Percentiles rank a stretch among this genome's conserved stretches.
Conservation (phyloP, 2,888 invertebrate species). For the Orthosia incerta region DNA sequence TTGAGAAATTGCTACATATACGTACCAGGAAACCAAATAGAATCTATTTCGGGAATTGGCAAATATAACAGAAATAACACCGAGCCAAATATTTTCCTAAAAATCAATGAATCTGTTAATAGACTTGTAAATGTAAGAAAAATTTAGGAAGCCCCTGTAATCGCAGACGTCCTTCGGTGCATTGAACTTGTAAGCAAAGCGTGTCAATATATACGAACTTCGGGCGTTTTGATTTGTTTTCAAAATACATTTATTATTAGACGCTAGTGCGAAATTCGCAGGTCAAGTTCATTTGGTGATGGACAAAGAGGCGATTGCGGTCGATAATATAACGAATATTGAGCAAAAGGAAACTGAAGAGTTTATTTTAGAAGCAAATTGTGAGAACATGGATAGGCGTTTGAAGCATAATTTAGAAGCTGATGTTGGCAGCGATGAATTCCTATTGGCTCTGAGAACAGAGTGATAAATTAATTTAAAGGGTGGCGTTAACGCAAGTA, state of each 20-base stretch:
- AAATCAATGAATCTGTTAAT: conserved; percentile 41
- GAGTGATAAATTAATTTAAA: conserved; percentile 25
- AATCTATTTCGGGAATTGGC: conserved; percentile 52
- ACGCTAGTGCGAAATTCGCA: conserved; percentile 36
- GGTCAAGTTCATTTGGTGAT: conserved; percentile 61
- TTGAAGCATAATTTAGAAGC: conserved; percentile 24
- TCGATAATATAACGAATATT: conserved; percentile 29
- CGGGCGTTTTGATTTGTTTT: conserved; percentile 62
- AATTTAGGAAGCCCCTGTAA: conserved; percentile 48
- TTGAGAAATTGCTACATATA: conserved; percentile 4
- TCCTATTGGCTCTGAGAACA: conserved; percentile 8
- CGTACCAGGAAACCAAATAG: conserved; percentile 19
- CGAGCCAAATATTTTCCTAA: conserved; percentile 36
- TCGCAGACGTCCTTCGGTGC: conserved; percentile 63
- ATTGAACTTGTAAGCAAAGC: conserved; percentile 62
- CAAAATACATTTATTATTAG: conserved; percentile 65
- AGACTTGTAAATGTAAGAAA: conserved; percentile 36
- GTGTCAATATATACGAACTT: conserved; percentile 60
- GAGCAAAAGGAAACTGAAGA: conserved; percentile 17
- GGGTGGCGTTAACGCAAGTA: not conserved
- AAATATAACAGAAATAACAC: conserved; percentile 38
- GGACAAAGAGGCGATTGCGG: conserved; percentile 28
- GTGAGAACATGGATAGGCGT: conserved; percentile 13
- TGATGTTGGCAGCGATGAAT: conserved; percentile 3
- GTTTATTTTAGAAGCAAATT: conserved; percentile 17